Conservation (phyloP, 2,113 vertebrate genomes). For the Megaptera novaeangliae region DNA sequence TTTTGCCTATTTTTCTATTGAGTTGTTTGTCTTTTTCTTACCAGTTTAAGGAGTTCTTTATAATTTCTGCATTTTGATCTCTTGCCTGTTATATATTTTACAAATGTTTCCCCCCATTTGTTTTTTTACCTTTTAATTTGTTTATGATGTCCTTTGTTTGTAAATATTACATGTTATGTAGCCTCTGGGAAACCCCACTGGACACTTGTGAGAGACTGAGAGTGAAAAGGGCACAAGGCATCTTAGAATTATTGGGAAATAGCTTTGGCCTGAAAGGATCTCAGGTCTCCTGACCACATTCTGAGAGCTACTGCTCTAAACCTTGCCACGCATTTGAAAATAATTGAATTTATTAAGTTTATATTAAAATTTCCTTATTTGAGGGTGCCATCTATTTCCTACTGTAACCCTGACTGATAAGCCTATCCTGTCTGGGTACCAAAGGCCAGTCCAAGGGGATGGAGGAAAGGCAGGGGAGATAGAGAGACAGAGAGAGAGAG, state of each 20-base stretch:
- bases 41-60: not conserved
- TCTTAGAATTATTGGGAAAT: not conserved
- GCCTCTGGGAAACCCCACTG: not conserved
- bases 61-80: not conserved
- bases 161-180: not conserved
- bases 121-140: not conserved
- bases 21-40: not conserved
- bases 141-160: not conserved
- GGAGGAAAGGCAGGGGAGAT: not conserved
- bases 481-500: too few relatives aligned
- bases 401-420: not conserved
- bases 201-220: not conserved
- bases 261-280: not conserved
- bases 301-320: not conserved
- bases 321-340: not conserved
- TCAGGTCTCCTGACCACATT: not conserved
- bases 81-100: not conserved
- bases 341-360: not conserved
- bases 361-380: not conserved
- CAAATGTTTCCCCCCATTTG: not conserved
- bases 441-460: not conserved
- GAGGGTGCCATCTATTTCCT: not conserved
- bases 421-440: not conserved
- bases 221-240: not conserved
- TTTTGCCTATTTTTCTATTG: not conserved